A percentile compares a stretch with the other conserved stretches of the same genome.
Conservation (phyloP, 2,113 vertebrate species). For the Chrysochloris asiatica region DNA sequence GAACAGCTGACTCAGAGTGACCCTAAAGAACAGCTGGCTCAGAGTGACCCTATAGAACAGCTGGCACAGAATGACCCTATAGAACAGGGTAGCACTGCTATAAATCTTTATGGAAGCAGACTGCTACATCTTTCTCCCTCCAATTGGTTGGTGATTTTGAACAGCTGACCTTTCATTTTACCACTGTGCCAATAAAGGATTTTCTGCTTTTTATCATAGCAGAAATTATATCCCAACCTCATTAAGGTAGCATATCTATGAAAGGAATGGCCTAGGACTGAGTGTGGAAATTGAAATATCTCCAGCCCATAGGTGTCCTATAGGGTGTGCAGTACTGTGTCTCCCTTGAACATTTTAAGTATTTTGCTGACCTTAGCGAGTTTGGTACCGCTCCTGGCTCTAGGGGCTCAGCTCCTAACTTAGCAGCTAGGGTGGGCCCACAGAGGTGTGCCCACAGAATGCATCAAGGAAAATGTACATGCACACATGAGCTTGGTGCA, state of each 20-base stretch:
- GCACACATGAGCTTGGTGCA: background rate
- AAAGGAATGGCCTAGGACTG: background rate
- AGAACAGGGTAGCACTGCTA: no score
- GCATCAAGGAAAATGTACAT: background rate
- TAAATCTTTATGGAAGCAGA: no score
- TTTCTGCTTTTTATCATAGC: background rate
- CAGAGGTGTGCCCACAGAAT: background rate
- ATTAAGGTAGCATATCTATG: background rate
- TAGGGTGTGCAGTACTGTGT: background rate
- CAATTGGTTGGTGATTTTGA: background rate
- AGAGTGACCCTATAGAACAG: no score
- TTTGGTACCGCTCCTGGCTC: background rate
- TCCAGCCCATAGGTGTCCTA: background rate
- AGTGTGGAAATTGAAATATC: background rate
- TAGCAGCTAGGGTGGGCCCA: background rate
- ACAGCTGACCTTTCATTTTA: background rate
- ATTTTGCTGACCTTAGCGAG: accelerated
- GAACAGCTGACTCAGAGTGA: no score
- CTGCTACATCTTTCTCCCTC: no score
- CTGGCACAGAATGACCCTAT: no score
- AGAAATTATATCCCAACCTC: background rate
- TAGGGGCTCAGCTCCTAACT: background rate
- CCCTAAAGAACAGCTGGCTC: no score
- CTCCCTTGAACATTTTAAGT: background rate
- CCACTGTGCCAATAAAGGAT: background rate